Conservation (phyloP, 2,113 vertebrate species). For the Charadrius vociferus region DNA sequence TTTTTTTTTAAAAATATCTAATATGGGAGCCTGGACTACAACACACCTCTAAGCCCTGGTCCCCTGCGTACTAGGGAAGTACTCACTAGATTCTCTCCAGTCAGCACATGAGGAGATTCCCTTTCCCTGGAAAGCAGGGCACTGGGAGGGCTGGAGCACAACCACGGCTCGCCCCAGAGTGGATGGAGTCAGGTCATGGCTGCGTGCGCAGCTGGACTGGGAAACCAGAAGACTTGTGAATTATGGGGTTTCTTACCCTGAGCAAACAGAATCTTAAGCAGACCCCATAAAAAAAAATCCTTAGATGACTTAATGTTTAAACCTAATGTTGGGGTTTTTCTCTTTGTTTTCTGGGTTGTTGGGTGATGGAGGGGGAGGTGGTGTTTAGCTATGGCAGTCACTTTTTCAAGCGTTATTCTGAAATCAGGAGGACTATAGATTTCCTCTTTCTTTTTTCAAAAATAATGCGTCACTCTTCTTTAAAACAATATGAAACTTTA, state of each 20-base stretch:
- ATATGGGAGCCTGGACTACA: not conserved
- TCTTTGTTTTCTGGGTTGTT: not conserved
- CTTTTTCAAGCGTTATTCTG: not conserved
- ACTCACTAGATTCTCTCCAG: rapidly evolving
- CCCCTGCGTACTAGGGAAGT: not conserved
- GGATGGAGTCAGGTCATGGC: not conserved
- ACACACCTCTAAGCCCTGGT: not conserved
- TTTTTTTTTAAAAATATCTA: not conserved
- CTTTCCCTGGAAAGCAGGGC: not conserved
- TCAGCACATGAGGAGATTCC: not conserved
- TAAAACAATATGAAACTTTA: not conserved
- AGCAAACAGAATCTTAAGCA: not conserved
- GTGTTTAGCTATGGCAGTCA: not conserved
- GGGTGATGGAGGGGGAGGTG: not conserved
- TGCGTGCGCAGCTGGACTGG: not conserved
- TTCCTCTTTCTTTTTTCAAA: not conserved
- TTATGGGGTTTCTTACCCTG: not conserved
- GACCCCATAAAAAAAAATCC: not conserved
- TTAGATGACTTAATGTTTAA: not conserved
- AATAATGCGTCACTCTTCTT: not conserved
- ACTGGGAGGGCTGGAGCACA: not conserved
- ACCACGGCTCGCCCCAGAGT: rapidly evolving
- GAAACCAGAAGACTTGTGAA: not conserved
- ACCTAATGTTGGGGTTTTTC: not conserved
- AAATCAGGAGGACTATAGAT: not conserved